Evolutionary conservation across 2,888 invertebrate genomes (phyloP).

Genomic region (Sipha maydis): DNA sequence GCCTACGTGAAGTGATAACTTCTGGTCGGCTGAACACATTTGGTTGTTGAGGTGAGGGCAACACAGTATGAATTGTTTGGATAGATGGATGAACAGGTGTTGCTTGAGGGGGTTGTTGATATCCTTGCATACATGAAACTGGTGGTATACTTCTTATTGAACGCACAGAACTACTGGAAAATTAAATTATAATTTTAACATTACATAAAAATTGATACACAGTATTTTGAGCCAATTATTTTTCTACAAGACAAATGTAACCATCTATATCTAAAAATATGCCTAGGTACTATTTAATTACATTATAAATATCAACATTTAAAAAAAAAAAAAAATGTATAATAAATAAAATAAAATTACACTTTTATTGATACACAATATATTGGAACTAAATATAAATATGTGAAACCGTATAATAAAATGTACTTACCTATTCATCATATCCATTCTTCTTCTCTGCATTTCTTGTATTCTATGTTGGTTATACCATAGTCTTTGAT

Average conservation of each 20-base stretch:
- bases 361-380: not conserved
- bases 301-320: not conserved
- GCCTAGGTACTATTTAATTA: not conserved
- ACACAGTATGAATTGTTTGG: constrained; percentile 66
- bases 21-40: constrained; percentile 69
- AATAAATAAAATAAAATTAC: not conserved
- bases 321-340: not conserved
- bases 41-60: constrained; percentile 68
- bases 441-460: constrained; percentile 69
- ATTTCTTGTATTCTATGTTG: constrained; percentile 77
- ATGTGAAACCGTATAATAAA: not conserved
- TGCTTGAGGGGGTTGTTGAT: constrained; percentile 61
- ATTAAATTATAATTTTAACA: not conserved
- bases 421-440: constrained; percentile 64
- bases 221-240: not conserved
- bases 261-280: not conserved
- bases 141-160: constrained; percentile 58
- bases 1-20: constrained; percentile 64
- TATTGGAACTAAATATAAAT: not conserved
- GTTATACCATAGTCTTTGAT: constrained; percentile 79
- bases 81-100: constrained; percentile 62
- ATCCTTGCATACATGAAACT: constrained; percentile 57
- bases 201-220: not conserved
- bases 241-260: not conserved
- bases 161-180: constrained; percentile 37